These are phyloP conservation scores for Pipra filicauda DNA, from an alignment of 2,113 vertebrate genomes.

Conservation along the genomic window DNA sequence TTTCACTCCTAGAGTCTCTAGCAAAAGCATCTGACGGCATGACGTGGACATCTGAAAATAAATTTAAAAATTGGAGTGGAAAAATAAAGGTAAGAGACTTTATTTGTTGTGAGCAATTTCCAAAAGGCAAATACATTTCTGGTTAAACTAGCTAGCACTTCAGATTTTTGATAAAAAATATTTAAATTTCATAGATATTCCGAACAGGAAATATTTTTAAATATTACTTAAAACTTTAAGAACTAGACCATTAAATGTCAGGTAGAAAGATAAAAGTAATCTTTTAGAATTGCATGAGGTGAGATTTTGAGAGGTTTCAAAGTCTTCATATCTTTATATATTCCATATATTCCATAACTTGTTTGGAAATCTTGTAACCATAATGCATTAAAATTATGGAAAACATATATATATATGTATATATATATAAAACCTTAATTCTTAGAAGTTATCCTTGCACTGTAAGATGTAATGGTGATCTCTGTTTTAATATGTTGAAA, in stretches of 20 bases:
- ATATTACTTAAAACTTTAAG: not conserved
- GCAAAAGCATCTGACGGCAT: constrained; percentile 67
- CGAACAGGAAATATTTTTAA: not conserved
- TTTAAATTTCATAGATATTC: not conserved
- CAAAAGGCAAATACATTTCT: not conserved
- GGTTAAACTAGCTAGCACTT: not conserved
- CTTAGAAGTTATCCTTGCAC: not conserved
- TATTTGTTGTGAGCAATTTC: not conserved
- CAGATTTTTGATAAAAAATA: not conserved
- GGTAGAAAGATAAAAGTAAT: not conserved
- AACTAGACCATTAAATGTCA: not conserved
- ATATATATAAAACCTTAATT: not conserved
- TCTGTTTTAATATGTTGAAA: not conserved
- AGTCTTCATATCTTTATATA: not conserved
- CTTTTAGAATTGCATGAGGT: not conserved
- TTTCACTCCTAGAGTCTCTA: constrained; percentile 75
- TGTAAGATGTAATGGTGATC: not conserved
- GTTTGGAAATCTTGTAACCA: not conserved
- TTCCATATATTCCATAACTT: not conserved
- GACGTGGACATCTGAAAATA: constrained; percentile 61
- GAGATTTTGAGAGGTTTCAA: not conserved
- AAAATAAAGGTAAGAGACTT: not conserved
- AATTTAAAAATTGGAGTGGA: not conserved
- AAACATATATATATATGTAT: no score
- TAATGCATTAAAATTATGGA: not conserved